Conservation (phyloP, 1,140 invertebrate species). For the Leptinotarsa undecemlineata region DNA sequence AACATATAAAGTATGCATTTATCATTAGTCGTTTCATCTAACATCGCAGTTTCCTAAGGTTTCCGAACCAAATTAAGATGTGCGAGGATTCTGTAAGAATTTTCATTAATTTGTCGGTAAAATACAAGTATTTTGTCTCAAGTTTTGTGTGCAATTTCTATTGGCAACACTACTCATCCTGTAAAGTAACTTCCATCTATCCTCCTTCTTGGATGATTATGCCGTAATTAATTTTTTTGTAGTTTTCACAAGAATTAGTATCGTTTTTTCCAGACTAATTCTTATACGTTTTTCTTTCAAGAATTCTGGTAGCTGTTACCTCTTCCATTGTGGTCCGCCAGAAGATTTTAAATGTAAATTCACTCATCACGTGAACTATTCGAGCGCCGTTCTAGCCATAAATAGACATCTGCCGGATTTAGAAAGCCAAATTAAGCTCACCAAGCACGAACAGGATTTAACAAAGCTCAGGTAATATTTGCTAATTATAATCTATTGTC, state of each 20-base stretch:
- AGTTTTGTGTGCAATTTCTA: no score
- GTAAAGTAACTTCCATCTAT: no score
- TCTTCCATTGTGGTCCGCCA: constrained; percentile 87
- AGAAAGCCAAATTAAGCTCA: constrained; percentile 71
- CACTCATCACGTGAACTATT: constrained; percentile 84
- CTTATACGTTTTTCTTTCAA: constrained; percentile 53
- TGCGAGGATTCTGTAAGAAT: not conserved
- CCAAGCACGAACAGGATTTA: constrained; percentile 81
- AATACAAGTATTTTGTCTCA: no score
- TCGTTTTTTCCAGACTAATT: not conserved
- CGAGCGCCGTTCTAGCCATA: constrained; percentile 78
- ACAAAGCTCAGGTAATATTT: constrained; percentile 68
- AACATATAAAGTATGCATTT: no score
- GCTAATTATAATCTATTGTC: not conserved
- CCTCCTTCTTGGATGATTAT: not conserved
- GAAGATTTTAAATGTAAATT: constrained; percentile 93
- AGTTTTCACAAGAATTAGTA: not conserved
- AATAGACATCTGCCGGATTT: constrained; percentile 67
- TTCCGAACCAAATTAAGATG: not conserved
- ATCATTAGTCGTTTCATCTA: no score
- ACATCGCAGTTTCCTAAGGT: no score
- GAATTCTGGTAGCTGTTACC: constrained; percentile 85
- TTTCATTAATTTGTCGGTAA: no score
- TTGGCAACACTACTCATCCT: not conserved
- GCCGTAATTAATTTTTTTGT: not conserved